Conservation (phyloP, 2,797 vertebrate genomes). For the Epinephelus awoara region DNA sequence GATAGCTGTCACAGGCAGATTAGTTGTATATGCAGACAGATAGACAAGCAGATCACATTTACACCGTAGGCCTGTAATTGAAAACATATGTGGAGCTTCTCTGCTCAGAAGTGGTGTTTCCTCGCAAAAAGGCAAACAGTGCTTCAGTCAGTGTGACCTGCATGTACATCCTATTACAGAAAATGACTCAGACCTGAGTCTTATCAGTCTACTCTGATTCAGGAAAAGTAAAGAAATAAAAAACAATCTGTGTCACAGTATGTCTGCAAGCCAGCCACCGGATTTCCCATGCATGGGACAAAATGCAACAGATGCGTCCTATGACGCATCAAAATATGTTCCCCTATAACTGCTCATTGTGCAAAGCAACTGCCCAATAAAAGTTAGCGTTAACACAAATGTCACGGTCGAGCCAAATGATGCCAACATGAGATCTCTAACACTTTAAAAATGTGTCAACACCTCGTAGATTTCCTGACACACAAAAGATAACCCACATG, state of each 20-base stretch:
- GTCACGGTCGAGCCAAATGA: constrained; percentile 8
- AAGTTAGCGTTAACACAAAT: constrained; percentile 22
- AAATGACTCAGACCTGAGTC: neutral
- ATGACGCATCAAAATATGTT: neutral
- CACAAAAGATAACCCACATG: constrained; percentile 33
- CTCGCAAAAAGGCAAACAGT: constrained; percentile 4
- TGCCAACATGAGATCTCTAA: constrained; percentile 29
- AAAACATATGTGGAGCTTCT: constrained; percentile 45
- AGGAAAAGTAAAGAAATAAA: neutral
- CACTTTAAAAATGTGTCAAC: constrained; percentile 21
- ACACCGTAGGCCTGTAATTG: constrained; percentile 25
- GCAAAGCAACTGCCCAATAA: constrained; percentile 45
- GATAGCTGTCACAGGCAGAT: constrained; percentile 5
- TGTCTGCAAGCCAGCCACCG: neutral
- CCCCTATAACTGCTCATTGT: constrained; percentile 20
- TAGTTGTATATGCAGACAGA: constrained; percentile 18
- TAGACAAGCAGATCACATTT: constrained; percentile 25
- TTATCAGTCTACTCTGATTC: neutral
- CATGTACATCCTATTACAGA: neutral
- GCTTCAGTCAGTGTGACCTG: neutral
- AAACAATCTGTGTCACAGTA: neutral
- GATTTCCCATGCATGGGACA: constrained; percentile 21
- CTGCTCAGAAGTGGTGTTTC: constrained; percentile 15
- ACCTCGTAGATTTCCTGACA: constrained; percentile 7
- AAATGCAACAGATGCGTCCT: constrained; percentile 39